These are phyloP conservation scores for Oligia strigilis DNA, from an alignment of 2,888 invertebrate species.

Conservation along the genomic window DNA sequence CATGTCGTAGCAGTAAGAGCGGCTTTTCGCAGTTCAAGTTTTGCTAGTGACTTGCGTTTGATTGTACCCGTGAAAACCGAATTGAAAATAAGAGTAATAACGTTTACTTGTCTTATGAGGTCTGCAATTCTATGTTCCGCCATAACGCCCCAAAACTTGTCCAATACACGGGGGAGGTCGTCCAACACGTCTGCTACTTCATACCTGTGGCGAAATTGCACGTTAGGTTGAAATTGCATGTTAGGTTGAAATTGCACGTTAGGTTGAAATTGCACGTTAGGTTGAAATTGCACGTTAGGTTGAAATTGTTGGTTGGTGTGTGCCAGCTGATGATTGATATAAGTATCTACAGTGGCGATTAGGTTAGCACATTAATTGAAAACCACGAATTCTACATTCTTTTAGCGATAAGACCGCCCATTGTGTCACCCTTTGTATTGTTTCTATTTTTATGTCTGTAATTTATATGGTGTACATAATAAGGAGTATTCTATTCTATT, in stretches of 20 bases:
- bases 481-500: too few species aligned
- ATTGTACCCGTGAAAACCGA: background rate
- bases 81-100: constrained; percentile 3
- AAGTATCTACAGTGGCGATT: background rate
- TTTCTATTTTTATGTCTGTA: too few species aligned
- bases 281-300: background rate
- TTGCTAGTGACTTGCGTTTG: background rate
- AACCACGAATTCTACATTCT: background rate
- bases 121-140: constrained; percentile 83
- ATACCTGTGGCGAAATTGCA: constrained; percentile 72
- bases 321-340: background rate
- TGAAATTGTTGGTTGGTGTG: background rate
- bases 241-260: too few species aligned
- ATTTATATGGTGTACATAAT: too few species aligned
- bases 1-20: background rate
- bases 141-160: constrained; percentile 82
- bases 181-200: constrained; percentile 81
- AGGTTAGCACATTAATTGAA: background rate
- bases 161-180: constrained; percentile 79
- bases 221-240: background rate
- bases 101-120: constrained; percentile 81
- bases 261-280: background rate
- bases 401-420: too few species aligned
- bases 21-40: background rate
- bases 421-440: too few species aligned